Base-by-base conservation (phyloP, 1,140 invertebrate species). In the Neodiprion lecontei region DNA sequence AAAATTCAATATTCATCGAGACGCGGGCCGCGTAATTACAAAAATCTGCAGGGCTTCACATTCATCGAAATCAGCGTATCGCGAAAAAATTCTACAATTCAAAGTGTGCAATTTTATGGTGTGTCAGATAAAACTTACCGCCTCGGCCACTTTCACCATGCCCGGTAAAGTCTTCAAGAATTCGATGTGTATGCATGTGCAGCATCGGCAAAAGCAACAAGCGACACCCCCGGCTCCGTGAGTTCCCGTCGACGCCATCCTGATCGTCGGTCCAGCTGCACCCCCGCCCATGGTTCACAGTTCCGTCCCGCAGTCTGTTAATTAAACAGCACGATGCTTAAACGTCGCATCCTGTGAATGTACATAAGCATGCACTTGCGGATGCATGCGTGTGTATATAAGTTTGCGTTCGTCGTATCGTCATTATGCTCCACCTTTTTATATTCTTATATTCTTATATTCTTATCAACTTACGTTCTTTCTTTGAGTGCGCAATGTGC, bases 131-230 rank as follows among this genome's bases (percentile, higher is more conserved):
- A 5, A 70, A 87, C 90, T 90, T 89, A 95, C 94, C 78, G 94
- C 89, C 91, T 96, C 93, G 67, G 90, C 86, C 1, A 95, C 79
- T 89, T 96, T 96, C 9, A 95, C 86, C 1, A 94, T 81, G 11
- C 95, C 95, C 61, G 92, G 90, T 72, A 91, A 87, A 1, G 92
- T 91, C 61, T 91, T 92, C 0, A 96, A 85, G 82, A 95, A 95
- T 47, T 91, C 90, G 21, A 95, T 88, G 81, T 96, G 92, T 73
- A 96, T 83, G 81, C 95, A 96, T n/a, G 93, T 93, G 80, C 92
- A 96, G 80, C 94, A 92, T 67, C 90, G 89, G 77, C 92, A 94
- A 78, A 92, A 95, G 74, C 93, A 93, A 81, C 94, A 92, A 75
- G 90, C 89, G 14, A 94, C 89, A 61, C 93, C 93, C 70, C 87